Conservation (phyloP, 2,113 vertebrate genomes). For the Bubo bubo region DNA sequence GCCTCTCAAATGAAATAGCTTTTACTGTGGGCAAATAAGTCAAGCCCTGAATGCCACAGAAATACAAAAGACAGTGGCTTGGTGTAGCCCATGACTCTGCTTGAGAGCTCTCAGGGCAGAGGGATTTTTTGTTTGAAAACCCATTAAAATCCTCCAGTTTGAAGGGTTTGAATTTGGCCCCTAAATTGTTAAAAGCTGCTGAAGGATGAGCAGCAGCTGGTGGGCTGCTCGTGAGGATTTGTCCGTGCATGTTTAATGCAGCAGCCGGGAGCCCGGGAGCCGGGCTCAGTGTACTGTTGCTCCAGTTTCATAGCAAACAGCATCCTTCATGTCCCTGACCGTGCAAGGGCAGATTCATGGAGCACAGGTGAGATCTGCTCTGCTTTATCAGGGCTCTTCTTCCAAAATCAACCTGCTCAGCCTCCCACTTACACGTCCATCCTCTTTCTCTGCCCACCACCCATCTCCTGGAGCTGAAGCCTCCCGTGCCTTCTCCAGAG, state of each 20-base stretch:
- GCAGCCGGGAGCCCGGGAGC: not conserved
- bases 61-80: not conserved
- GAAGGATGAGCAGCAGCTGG: not conserved
- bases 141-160: not conserved
- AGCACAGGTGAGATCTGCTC: not conserved
- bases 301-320: not conserved
- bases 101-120: not conserved
- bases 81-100: not conserved
- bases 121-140: not conserved
- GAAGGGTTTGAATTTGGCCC: not conserved
- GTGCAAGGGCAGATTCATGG: not conserved
- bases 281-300: not conserved
- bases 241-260: not conserved
- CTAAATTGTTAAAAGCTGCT: not conserved
- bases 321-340: not conserved
- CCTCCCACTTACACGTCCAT: fast-evolving
- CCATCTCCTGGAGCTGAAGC: not conserved
- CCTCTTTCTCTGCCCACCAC: not conserved
- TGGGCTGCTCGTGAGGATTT: not conserved
- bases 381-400: not conserved
- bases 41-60: not conserved
- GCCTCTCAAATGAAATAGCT: not conserved
- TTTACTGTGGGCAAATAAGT: not conserved
- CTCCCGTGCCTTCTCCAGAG: not conserved
- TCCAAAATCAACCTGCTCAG: not conserved